A percentile compares a stretch with the other conserved stretches of the same genome.
Evolutionary conservation across 1,140 invertebrate species (phyloP).

Genomic region (Dendrolimus kikuchii): DNA sequence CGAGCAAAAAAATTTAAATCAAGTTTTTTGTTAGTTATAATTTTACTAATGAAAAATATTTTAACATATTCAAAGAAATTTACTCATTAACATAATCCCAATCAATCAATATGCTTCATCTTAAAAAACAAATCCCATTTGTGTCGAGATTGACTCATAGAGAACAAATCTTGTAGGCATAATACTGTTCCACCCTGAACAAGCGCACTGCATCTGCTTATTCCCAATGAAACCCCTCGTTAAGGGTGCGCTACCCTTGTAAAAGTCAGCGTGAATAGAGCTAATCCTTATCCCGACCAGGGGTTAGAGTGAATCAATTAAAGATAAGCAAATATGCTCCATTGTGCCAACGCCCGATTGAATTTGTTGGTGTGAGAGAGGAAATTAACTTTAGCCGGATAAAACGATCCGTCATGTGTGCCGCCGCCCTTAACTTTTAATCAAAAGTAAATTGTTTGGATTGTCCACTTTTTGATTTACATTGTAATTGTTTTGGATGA

Average conservation of each 20-base stretch:
- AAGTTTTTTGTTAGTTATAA: no score
- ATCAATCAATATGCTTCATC: no score
- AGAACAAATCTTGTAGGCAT: no score
- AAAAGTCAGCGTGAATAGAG: constrained; percentile 67
- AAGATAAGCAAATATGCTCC: constrained; percentile 69
- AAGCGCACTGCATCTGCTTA: constrained; percentile 4
- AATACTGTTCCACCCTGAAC: no score
- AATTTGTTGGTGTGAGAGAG: constrained; percentile 63
- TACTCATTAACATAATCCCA: no score
- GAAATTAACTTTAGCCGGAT: constrained; percentile 65
- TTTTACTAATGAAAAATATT: no score
- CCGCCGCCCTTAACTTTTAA: constrained; percentile 35
- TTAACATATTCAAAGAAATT: no score
- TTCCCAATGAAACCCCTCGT: constrained; percentile 44
- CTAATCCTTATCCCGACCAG: constrained; percentile 60
- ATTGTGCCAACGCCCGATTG: constrained; percentile 48
- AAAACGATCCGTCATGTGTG: constrained; percentile 57
- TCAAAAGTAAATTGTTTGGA: constrained; percentile 33
- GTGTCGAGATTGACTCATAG: no score
- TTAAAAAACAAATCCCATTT: no score
- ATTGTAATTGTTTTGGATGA: background rate
- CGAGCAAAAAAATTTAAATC: no score
- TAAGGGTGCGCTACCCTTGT: constrained; percentile 61
- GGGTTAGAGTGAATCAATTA: constrained; percentile 70
- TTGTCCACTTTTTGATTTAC: constrained; percentile 20